Base-by-base conservation (phyloP, 2,888 invertebrate species). In the Plutella xylostella region DNA sequence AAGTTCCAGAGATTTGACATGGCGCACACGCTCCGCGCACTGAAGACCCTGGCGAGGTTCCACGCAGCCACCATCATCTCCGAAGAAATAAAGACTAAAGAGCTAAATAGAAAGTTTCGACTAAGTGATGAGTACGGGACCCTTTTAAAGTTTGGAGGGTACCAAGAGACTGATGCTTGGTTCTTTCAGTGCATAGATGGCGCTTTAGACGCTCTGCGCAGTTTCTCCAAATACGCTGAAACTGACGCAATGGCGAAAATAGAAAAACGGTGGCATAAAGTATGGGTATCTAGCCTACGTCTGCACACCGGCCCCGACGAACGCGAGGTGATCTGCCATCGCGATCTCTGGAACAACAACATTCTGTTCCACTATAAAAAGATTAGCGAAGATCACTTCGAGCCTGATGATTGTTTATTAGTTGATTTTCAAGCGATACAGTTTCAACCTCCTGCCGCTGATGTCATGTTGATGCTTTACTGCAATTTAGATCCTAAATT, bases 371-470 rank as follows among this genome's bases (percentile, higher is more conserved):
- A 68, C 51, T 85, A 83, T 46, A 56, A 57, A 38, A 51, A 50
- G 12, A 22, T 53, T 9, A 7, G 12, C 19, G 47, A 42, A 6
- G 54, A 54, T 39, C 51, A 61, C 1, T 54, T 69, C 0, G 60
- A 59, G 25, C 86, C 88, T 1, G 71, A 86, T 2, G 83, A 87
- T 21, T 89, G 90, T 52, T 60, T 88, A 25, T 61, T 92, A 9
- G 86, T 92, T 2, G 92, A 92, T 64, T 92, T 88, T 57, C 92
- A 92, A 67, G 75, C 90, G 42, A 72, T 86, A 0, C 79, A 88
- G 20, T 91, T 88, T 58, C 86, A 86, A 14, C 90, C 91, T 0
- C 88, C 90, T 0, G 85, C 88, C 17, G 80, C 89, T 38, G 92
- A 92, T 55, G 70, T 89, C 1, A 79, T 87, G 62, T 64, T 85